Evolutionary conservation across 2,888 invertebrate species (phyloP).

Genomic region (Idaea straminata): DNA sequence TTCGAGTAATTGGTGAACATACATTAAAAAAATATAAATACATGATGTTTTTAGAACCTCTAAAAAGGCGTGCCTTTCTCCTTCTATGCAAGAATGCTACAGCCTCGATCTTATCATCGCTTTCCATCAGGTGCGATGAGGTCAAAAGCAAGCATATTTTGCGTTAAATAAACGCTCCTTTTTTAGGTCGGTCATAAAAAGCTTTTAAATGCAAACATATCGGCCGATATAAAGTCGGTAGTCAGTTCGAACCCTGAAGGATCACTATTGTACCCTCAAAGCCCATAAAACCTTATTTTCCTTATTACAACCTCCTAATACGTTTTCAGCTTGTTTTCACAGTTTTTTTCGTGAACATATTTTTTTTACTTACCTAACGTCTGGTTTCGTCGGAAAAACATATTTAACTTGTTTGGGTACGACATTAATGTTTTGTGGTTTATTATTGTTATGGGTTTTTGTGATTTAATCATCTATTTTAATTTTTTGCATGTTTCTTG

Average conservation of each 20-base stretch:
- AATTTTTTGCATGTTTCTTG: background rate
- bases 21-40: no score
- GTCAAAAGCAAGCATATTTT: no score
- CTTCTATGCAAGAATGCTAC: no score
- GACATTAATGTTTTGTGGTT: constrained; percentile 26
- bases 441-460: background rate
- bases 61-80: no score
- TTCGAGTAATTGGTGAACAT: no score
- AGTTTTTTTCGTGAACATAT: constrained; percentile 42
- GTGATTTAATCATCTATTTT: background rate
- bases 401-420: constrained; percentile 22
- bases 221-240: background rate
- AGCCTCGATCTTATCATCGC: no score
- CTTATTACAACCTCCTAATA: constrained; percentile 53
- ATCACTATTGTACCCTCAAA: constrained; percentile 49
- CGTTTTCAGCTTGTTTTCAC: constrained; percentile 51
- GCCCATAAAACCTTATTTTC: constrained; percentile 58
- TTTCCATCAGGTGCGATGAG: no score
- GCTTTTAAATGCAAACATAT: background rate
- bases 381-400: constrained; percentile 13
- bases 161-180: no score
- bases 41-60: no score
- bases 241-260: constrained; percentile 57
- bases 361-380: constrained; percentile 35
- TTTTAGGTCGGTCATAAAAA: no score